Percentiles rank a stretch among this genome's conserved stretches.
Conservation (phyloP, 2,113 vertebrate species). For the Malaclemys terrapin region DNA sequence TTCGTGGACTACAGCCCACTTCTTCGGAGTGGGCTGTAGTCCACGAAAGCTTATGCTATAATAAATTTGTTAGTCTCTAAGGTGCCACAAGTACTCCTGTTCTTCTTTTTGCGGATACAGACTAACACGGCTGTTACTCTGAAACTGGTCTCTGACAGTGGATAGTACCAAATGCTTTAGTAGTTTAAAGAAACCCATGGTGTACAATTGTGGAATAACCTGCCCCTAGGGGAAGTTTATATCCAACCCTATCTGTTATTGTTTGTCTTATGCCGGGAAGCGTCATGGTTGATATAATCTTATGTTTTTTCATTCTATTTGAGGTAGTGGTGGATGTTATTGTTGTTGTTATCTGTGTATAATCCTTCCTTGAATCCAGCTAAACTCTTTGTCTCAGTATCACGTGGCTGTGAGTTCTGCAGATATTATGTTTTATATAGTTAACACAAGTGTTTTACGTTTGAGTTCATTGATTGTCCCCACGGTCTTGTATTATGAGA, state of each 20-base stretch:
- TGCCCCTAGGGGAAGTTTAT: background rate
- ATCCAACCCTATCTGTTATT: background rate
- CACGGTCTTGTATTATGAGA: background rate
- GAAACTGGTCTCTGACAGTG: rapidly evolving
- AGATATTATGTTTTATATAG: background rate
- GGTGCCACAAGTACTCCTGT: too few species aligned
- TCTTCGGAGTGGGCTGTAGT: too few species aligned
- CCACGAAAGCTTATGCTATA: too few species aligned
- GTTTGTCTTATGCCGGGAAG: background rate
- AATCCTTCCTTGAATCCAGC: background rate
- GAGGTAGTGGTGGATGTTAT: background rate
- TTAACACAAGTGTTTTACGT: background rate
- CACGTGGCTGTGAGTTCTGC: background rate
- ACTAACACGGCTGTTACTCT: too few species aligned
- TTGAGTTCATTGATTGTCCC: background rate
- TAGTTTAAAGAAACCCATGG: background rate
- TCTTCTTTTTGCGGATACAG: too few species aligned
- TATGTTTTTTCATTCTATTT: background rate
- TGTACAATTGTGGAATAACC: background rate
- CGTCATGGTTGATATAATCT: rapidly evolving
- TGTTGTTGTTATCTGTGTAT: background rate
- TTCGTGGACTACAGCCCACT: too few species aligned
- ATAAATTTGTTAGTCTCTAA: too few species aligned
- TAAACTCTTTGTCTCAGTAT: background rate
- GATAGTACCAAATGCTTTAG: background rate